phyloP scores from a whole-genome alignment of 92 coral and sea anemone species.

The Plumapathes pennacea region DNA sequence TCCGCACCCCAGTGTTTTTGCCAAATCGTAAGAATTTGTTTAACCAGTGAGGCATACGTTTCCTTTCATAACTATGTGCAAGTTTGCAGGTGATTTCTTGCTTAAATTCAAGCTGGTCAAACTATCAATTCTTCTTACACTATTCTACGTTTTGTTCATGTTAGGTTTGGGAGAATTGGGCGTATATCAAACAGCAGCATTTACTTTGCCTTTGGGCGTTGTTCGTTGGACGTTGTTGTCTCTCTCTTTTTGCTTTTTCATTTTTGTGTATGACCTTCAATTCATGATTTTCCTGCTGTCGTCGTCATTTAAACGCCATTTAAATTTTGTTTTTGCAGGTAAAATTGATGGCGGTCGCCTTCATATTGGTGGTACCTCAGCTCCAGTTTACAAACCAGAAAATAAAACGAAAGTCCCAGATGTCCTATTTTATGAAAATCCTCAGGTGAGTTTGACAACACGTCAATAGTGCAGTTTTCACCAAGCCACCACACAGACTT shows the following conservation, averaged over 20 bases:
- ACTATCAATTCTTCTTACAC: too few species aligned
- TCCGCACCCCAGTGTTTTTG: too few species aligned
- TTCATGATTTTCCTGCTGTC: neutral
- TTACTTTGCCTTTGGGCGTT: constrained; percentile 17
- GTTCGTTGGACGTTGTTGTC: neutral
- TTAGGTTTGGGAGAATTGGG: too few species aligned
- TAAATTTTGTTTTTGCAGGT: constrained; percentile 38
- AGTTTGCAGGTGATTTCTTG: too few species aligned
- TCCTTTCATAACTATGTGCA: too few species aligned
- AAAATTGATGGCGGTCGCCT: constrained; percentile 63
- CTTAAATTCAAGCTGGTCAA: too few species aligned
- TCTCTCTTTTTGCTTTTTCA: neutral
- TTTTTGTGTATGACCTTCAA: neutral
- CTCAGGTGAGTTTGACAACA: constrained; percentile 86
- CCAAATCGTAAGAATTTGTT: too few species aligned
- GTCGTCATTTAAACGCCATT: neutral
- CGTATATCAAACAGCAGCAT: too few species aligned
- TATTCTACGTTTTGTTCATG: too few species aligned
- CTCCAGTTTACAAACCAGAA: constrained; percentile 79
- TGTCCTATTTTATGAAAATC: constrained; percentile 85
- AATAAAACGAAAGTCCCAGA: constrained; percentile 95
- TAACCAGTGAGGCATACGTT: too few species aligned
- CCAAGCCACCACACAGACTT: too few species aligned
- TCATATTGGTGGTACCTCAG: constrained; percentile 78
- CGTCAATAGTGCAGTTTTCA: too few species aligned